These are phyloP conservation scores for Bicyclus anynana DNA, from an alignment of 1,140 invertebrate genomes.

Conservation along the genomic window DNA sequence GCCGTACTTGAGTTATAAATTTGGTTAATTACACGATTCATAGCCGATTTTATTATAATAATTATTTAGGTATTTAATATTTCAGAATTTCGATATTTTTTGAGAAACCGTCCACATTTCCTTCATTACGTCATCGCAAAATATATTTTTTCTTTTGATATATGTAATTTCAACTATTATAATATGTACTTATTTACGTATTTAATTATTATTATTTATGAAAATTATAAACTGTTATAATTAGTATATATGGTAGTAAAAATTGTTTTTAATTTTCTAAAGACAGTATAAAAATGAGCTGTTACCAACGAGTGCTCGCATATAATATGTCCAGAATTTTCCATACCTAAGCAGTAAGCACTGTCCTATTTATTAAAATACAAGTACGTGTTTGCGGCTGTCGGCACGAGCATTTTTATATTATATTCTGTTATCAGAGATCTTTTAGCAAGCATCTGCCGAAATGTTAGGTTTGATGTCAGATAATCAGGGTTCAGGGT, in stretches of 20 bases:
- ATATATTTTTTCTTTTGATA: too few relatives aligned
- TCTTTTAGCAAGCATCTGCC: constrained; percentile 62
- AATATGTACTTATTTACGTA: too few relatives aligned
- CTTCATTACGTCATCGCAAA: neutral
- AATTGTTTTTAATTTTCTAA: neutral
- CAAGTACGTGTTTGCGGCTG: constrained; percentile 15
- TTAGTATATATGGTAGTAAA: too few relatives aligned
- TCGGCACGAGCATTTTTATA: constrained; percentile 27
- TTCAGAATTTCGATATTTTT: too few relatives aligned
- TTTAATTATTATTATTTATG: too few relatives aligned
- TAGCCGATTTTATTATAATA: too few relatives aligned
- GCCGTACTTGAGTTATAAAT: too few relatives aligned
- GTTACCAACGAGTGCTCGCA: neutral
- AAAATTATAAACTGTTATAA: too few relatives aligned
- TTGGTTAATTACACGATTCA: too few relatives aligned
- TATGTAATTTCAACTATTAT: too few relatives aligned
- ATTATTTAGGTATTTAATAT: too few relatives aligned
- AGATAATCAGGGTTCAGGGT: constrained; percentile 63
- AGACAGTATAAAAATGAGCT: neutral
- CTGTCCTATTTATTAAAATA: constrained; percentile 29
- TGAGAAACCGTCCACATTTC: neutral
- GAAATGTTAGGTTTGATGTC: constrained; percentile 48
- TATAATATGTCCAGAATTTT: constrained; percentile 10
- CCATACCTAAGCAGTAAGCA: constrained; percentile 23
- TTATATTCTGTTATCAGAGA: constrained; percentile 39